Evolutionary conservation across 2,797 vertebrate genomes (phyloP).

Genomic region (Allobates femoralis): DNA sequence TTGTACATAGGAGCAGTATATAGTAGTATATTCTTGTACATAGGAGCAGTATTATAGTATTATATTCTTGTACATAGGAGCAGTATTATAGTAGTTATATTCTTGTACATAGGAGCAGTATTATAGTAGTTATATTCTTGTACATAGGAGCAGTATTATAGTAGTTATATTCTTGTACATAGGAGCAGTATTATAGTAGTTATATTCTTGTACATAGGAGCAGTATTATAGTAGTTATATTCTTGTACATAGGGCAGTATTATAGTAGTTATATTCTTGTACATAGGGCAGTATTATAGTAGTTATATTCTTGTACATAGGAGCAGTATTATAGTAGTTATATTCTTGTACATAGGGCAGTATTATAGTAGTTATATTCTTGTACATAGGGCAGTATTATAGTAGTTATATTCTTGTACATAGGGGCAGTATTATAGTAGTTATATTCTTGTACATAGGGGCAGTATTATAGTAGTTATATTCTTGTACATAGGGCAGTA

Average conservation of each 20-base stretch:
- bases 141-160: conserved; percentile 3
- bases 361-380: conserved; percentile 18
- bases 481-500: neutral
- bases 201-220: conserved; percentile 14
- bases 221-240: conserved; percentile 8
- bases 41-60: neutral
- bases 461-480: conserved; percentile 10
- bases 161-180: conserved; percentile 11
- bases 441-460: conserved; percentile 4
- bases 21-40: no score
- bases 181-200: conserved; percentile 4
- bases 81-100: neutral
- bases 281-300: conserved; percentile 4
- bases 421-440: conserved; percentile 2
- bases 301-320: conserved; percentile 12
- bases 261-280: conserved; percentile 16
- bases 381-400: conserved; percentile 11
- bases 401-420: conserved; percentile 21
- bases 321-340: conserved; percentile 13
- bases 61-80: no score
- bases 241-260: conserved; percentile 1
- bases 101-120: neutral
- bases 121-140: conserved; percentile 15
- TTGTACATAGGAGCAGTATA: neutral
- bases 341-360: neutral